Conservation (phyloP, 2,113 vertebrate species). For the Brachyistius frenatus region DNA sequence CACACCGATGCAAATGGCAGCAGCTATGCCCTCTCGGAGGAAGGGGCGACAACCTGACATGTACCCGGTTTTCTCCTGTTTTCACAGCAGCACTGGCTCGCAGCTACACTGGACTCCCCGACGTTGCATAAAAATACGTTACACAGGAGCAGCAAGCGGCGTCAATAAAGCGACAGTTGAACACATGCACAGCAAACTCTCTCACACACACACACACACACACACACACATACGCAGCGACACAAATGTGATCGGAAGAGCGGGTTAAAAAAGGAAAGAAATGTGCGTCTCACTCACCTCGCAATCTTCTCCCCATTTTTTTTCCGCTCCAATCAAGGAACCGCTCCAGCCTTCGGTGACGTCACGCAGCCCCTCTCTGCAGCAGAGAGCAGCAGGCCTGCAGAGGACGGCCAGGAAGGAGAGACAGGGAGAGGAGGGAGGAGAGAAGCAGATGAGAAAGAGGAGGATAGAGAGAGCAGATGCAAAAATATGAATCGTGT, state of each 20-base stretch:
- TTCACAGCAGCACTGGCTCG: constrained; percentile 48
- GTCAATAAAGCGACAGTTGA: constrained; percentile 39
- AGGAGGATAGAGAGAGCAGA: constrained; percentile 18
- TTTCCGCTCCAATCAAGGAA: constrained; percentile 75
- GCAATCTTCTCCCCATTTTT: constrained; percentile 81
- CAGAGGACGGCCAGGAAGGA: constrained; percentile 70
- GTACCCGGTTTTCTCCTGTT: constrained; percentile 37
- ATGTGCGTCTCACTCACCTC: constrained; percentile 82
- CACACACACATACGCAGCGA: neutral
- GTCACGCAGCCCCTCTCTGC: constrained; percentile 85
- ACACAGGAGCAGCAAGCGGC: constrained; percentile 45
- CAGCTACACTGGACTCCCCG: constrained; percentile 47
- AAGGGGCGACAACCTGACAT: constrained; percentile 54
- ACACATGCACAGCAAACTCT: constrained; percentile 8
- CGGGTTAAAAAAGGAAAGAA: constrained; percentile 54
- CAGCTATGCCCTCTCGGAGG: constrained; percentile 35
- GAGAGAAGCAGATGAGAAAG: constrained; percentile 7
- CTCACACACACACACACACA: no score
- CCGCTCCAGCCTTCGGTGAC: constrained; percentile 82
- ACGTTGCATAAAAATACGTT: constrained; percentile 56
- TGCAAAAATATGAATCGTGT: neutral
- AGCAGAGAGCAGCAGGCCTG: constrained; percentile 80
- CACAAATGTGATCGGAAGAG: constrained; percentile 10
- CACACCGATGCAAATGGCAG: constrained; percentile 31
- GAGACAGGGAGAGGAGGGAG: constrained; percentile 14